Base-by-base conservation (phyloP, 1,140 invertebrate genomes). In the Ostrea edulis region DNA sequence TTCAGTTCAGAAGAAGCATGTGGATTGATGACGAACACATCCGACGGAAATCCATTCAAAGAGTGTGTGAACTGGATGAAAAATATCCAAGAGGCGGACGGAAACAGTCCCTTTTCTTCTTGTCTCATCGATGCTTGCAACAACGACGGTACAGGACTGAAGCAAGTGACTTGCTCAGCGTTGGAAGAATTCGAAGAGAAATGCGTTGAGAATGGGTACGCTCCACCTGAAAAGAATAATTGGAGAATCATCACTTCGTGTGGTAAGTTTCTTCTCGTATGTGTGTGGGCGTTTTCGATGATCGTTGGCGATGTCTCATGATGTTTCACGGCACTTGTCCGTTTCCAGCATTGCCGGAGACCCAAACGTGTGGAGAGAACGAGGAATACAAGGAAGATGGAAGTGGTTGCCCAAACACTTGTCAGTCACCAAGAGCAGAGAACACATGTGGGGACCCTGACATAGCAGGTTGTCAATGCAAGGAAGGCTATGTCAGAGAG, bases 171-270 rank as follows among this genome's bases (percentile, higher is more conserved):
- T 4, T 62, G 55, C 55, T 62, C 55, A 62, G 55, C 55, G 55
- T 12, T 62, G 14, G 55, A 62, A 62, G 55, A 62, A 62, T 62
- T 62, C n/a, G 55, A 62, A n/a, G 55, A 62, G 11, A 14, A 62
- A 62, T 62, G 55, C 14, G 55, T 62, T 20, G 55, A 62, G n/a
- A 62, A 62, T 62, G 55, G 55, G n/a, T 62, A 62, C n/a, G 55
- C 55, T 14, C 55, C 55, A n/a, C 55, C 55, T 20, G 55, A 62
- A n/a, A 62, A 62, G 55, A 62, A 62, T 62, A n/a, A 62, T 62
- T 62, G 55, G 55, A 62, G 55, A 62, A 62, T 20, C n/a, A 12
- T 62, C 84, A 88, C 11, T 65, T 90, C 96, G 96, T 22, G 81
- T 83, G 20, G 12, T n/a, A 8, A 17, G 55, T 77, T 44, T 5